phyloP scores from a whole-genome alignment of 2,113 vertebrate genomes.

The Rhinolophus ferrumequinum region DNA sequence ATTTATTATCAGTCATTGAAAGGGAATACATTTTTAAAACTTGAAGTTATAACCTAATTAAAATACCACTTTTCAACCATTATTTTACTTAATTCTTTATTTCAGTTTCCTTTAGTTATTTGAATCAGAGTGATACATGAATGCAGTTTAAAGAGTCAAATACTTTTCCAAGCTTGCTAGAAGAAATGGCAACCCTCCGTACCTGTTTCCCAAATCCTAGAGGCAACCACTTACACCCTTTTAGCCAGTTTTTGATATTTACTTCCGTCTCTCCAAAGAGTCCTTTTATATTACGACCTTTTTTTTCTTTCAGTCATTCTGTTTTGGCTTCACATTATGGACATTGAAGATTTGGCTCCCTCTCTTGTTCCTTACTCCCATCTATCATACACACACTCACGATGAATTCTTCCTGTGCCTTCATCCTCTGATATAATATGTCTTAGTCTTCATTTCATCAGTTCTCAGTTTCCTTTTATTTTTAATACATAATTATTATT shows the following conservation, averaged over 20 bases:
- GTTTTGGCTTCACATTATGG: not conserved
- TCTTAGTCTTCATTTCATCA: not conserved
- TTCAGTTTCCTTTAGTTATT: not conserved
- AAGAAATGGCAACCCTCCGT: not conserved
- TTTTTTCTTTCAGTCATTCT: not conserved
- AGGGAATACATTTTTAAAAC: not conserved
- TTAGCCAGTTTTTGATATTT: not conserved
- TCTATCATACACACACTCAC: rapidly evolving
- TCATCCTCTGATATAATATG: not conserved
- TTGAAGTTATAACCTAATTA: conserved; percentile 1
- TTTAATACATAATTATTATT: not conserved
- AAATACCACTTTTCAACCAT: not conserved
- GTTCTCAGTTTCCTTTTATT: not conserved
- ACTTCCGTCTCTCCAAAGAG: not conserved
- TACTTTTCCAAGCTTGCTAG: not conserved
- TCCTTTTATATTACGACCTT: not conserved
- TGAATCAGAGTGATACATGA: not conserved
- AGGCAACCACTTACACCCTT: not conserved
- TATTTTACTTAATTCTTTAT: not conserved
- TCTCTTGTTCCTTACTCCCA: too few species aligned
- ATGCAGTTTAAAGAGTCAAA: not conserved
- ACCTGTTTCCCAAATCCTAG: not conserved
- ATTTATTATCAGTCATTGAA: not conserved
- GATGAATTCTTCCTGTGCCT: not conserved
- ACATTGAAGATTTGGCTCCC: not conserved